Conservation (phyloP, 2,113 vertebrate genomes). For the Danionella cerebrum region DNA sequence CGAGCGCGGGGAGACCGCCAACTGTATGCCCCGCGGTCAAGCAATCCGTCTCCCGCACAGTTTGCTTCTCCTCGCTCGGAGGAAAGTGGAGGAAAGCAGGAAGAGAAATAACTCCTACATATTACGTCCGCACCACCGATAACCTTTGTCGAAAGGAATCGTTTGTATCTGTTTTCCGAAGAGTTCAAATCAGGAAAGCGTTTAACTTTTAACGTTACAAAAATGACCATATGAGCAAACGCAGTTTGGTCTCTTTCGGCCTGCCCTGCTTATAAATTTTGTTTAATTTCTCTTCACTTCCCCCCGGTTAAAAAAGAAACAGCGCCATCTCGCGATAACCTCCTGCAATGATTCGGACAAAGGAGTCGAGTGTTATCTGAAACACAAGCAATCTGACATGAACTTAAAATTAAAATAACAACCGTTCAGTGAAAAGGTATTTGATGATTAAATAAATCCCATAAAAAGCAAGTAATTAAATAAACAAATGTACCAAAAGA, state of each 20-base stretch:
- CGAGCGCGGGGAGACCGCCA: not conserved
- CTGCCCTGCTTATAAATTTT: not conserved
- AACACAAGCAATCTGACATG: not conserved
- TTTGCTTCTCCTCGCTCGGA: constrained; percentile 21
- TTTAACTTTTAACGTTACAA: not conserved
- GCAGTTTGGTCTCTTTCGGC: not conserved
- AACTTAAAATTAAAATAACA: no score
- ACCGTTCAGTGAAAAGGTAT: no score
- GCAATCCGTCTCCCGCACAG: not conserved
- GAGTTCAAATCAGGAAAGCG: not conserved
- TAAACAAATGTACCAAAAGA: no score
- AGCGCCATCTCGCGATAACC: constrained; percentile 13
- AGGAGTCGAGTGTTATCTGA: not conserved
- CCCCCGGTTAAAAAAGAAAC: constrained; percentile 1
- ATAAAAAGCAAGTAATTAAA: no score
- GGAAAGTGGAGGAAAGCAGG: not conserved
- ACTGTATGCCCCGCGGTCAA: constrained; percentile 10
- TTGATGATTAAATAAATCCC: no score
- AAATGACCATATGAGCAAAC: not conserved
- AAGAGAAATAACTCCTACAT: constrained; percentile 37
- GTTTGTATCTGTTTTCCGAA: not conserved
- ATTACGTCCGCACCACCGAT: constrained; percentile 17
- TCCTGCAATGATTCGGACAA: not conserved
- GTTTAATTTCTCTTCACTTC: constrained; percentile 27
- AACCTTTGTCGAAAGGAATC: not conserved